A percentile compares a stretch with the other conserved stretches of the same genome.
Evolutionary conservation across 2,113 vertebrate species (phyloP).

Genomic region (Siniperca chuatsi): DNA sequence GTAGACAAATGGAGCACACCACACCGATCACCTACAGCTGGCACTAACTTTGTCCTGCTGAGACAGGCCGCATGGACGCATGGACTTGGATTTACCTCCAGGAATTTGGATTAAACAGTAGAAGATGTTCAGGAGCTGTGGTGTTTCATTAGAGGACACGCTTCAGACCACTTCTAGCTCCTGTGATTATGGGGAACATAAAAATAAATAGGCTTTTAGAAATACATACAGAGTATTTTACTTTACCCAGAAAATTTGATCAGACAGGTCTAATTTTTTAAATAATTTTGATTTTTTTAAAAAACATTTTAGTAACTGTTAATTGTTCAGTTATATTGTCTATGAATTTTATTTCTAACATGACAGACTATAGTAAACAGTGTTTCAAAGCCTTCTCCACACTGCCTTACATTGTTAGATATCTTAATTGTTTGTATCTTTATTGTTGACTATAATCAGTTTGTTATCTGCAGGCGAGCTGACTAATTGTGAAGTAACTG

Average conservation of each 20-base stretch:
- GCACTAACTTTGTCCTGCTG: background rate
- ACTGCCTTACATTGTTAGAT: too few species aligned
- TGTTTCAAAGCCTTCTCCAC: background rate
- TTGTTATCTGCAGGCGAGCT: background rate
- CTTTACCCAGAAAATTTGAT: background rate
- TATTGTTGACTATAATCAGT: background rate
- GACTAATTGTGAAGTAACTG: conserved; percentile 23
- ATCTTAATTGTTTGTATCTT: background rate
- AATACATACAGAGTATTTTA: background rate
- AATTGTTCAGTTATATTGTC: background rate
- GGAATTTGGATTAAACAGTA: background rate
- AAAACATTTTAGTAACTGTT: background rate
- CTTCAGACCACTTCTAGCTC: background rate
- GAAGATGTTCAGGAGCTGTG: background rate
- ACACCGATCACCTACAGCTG: background rate
- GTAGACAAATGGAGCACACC: background rate
- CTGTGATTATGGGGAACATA: background rate
- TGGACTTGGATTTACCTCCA: background rate
- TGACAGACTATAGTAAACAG: background rate
- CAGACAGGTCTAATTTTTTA: background rate
- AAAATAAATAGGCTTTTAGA: background rate
- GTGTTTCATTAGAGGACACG: background rate
- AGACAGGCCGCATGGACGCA: background rate
- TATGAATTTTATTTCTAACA: background rate
- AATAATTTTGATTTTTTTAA: background rate